Conservation (phyloP, 2,797 vertebrate genomes). For the Heterohyrax brucei region DNA sequence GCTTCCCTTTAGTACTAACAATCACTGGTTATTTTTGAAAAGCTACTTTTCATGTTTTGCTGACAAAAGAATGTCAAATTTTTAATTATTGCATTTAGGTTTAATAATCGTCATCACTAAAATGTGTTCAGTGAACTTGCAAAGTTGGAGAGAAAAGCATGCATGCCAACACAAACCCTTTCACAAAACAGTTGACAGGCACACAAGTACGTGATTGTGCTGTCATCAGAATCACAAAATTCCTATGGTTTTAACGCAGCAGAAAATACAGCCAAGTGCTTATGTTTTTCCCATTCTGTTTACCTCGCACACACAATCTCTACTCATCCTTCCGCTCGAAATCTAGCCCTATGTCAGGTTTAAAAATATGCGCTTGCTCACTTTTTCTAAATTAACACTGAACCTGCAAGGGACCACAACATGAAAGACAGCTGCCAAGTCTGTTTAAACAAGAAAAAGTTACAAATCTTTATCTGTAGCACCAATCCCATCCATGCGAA, state of each 20-base stretch:
- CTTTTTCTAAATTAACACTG: slow-evolving; percentile 34
- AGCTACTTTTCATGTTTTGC: too few species aligned
- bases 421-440: background rate
- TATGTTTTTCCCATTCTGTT: background rate
- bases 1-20: too few species aligned
- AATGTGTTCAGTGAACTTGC: background rate
- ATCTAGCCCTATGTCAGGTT: background rate
- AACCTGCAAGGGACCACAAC: slow-evolving; percentile 21
- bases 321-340: background rate
- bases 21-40: too few species aligned
- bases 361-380: background rate
- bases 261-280: background rate
- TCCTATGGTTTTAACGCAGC: slow-evolving; percentile 9
- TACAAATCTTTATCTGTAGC: background rate
- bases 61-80: too few species aligned
- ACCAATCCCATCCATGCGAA: background rate
- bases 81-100: too few species aligned
- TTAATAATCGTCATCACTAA: too few species aligned
- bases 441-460: slow-evolving; percentile 46
- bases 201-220: background rate
- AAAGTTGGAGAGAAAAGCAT: background rate
- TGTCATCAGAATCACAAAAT: background rate
- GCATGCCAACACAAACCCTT: background rate
- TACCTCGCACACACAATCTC: background rate
- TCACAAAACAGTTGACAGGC: slow-evolving; percentile 20